These are phyloP conservation scores for Drosophila recens DNA, from an alignment of 2,888 invertebrate species.

Conservation along the genomic window DNA sequence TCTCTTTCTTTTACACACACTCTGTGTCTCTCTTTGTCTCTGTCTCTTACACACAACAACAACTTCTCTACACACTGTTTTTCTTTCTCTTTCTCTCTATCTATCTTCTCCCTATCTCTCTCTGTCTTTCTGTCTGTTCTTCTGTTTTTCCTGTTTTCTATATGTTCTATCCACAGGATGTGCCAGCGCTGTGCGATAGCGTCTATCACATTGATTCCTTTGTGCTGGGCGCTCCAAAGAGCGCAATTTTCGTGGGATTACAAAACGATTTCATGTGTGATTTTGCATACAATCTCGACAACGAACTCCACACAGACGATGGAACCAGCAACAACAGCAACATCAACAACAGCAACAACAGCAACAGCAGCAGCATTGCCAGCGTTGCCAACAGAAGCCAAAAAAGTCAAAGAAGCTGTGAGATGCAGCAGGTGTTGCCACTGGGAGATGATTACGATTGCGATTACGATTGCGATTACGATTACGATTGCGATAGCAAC, in stretches of 20 bases:
- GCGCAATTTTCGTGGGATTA: slow-evolving; percentile 84
- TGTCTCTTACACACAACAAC: slow-evolving; percentile 21
- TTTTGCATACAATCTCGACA: slow-evolving; percentile 69
- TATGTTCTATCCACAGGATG: slow-evolving; percentile 83
- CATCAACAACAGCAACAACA: slow-evolving; percentile 7
- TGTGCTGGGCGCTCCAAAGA: slow-evolving; percentile 83
- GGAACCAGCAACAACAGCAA: slow-evolving; percentile 4
- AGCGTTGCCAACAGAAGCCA: slow-evolving; percentile 9
- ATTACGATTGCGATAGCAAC: slow-evolving; percentile 49
- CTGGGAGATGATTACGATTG: slow-evolving; percentile 40
- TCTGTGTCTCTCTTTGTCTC: slow-evolving; percentile 22
- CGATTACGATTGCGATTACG: slow-evolving; percentile 56
- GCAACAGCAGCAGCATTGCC: not conserved
- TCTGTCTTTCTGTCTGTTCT: slow-evolving; percentile 64
- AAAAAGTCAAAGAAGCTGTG: slow-evolving; percentile 22
- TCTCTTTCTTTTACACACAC: slow-evolving; percentile 11
- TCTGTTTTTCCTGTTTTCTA: slow-evolving; percentile 71
- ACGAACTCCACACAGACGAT: slow-evolving; percentile 23
- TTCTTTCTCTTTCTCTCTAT: slow-evolving; percentile 15
- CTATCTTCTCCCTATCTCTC: slow-evolving; percentile 17
- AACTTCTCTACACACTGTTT: slow-evolving; percentile 28
- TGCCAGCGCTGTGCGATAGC: slow-evolving; percentile 80
- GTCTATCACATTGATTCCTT: slow-evolving; percentile 84
- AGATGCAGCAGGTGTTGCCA: slow-evolving; percentile 29
- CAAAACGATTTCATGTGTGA: slow-evolving; percentile 82